Conservation (phyloP, 1,140 invertebrate species). For the Zaprionus taronus region DNA sequence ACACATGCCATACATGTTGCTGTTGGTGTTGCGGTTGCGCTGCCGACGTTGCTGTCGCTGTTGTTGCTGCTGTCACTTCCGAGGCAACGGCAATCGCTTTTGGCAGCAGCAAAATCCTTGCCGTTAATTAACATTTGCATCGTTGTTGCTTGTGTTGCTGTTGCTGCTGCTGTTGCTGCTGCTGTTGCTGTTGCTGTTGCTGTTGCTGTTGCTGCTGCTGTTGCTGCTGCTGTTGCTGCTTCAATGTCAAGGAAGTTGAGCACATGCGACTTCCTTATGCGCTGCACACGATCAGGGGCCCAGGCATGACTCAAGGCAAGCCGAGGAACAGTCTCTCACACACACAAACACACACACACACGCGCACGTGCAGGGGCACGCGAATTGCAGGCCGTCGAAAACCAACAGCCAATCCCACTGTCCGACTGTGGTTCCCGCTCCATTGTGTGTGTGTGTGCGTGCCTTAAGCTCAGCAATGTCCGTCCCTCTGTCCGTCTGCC, state of each 20-base stretch:
- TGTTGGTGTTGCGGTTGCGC: constrained; percentile 37
- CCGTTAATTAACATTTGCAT: constrained; percentile 39
- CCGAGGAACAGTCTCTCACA: constrained; percentile 33
- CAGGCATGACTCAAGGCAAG: constrained; percentile 34
- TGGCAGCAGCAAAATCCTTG: constrained; percentile 68
- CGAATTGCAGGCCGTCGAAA: not conserved
- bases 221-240: constrained; percentile 36
- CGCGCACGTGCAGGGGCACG: constrained; percentile 1
- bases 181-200: constrained; percentile 31
- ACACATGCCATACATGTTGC: constrained; percentile 22
- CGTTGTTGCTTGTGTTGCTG: constrained; percentile 12
- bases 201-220: constrained; percentile 10
- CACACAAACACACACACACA: not conserved
- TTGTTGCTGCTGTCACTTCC: constrained; percentile 52
- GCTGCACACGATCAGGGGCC: constrained; percentile 42
- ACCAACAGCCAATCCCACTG: constrained; percentile 8
- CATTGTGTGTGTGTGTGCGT: constrained; percentile 4
- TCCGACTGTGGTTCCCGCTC: constrained; percentile 29
- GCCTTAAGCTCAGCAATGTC: not conserved
- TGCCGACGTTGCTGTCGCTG: constrained; percentile 13
- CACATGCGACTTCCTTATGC: constrained; percentile 69
- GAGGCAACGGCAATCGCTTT: constrained; percentile 57
- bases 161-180: constrained; percentile 5
- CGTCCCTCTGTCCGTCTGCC: constrained; percentile 2
- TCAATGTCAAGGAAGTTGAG: constrained; percentile 80